Conservation (phyloP, 2,113 vertebrate genomes). For the Hirundichthys speculiger region DNA sequence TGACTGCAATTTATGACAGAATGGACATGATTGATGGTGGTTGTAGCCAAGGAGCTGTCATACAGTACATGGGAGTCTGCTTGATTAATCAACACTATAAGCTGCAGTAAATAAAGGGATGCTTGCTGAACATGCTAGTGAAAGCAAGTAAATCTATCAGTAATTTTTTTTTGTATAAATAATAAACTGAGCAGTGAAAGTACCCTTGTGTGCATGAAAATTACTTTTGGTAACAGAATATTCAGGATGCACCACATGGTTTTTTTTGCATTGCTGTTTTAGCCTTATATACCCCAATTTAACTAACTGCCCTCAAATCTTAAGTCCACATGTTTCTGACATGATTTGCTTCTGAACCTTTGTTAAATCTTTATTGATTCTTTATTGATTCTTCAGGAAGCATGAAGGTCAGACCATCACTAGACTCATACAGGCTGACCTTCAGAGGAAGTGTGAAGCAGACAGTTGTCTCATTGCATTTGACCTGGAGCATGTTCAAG, state of each 20-base stretch:
- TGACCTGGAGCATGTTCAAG: constrained; percentile 29
- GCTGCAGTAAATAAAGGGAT: constrained; percentile 9
- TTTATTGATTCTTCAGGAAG: constrained; percentile 59
- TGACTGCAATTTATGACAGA: constrained; percentile 40
- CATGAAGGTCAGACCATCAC: constrained; percentile 64
- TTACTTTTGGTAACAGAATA: not conserved
- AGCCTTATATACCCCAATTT: no score
- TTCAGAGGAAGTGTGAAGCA: constrained; percentile 56
- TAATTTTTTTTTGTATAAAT: not conserved
- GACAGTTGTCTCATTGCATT: constrained; percentile 44
- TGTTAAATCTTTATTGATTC: constrained; percentile 56
- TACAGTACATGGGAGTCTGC: constrained; percentile 1
- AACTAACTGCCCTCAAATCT: constrained; percentile 27
- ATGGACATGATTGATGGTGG: constrained; percentile 38
- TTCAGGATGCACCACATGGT: not conserved
- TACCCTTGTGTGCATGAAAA: no score
- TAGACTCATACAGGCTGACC: constrained; percentile 51
- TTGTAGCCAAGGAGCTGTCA: constrained; percentile 1
- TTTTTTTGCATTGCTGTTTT: no score
- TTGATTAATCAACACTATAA: constrained; percentile 34
- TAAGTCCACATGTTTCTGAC: constrained; percentile 30
- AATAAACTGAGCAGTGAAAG: not conserved
- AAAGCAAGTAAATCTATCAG: constrained; percentile 9
- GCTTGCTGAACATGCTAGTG: not conserved
- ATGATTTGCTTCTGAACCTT: constrained; percentile 56